Base-by-base conservation (phyloP, 2,113 vertebrate species). In the Vidua chalybeata region DNA sequence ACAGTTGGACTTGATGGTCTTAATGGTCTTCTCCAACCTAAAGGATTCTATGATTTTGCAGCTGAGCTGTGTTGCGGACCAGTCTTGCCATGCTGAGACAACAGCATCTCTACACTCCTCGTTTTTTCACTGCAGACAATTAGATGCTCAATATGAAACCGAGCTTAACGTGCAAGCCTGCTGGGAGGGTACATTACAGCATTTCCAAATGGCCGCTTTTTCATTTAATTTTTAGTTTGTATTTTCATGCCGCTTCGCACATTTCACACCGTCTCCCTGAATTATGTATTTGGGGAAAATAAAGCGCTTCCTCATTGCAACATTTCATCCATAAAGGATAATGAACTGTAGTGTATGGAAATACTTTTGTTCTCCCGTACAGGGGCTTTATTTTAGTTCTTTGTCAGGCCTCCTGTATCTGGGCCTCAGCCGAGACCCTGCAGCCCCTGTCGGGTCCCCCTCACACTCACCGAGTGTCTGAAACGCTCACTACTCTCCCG, bases 381-480 rank as follows among this genome's bases (percentile, higher is more conserved):
- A 37, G 58, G 54, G 13, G 5, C 16, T 72, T 62, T 9, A 14
- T 26, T 46, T 71, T 4, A 59, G 39, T 13, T 11, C 39, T 59
- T 20, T 31, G 37, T 22, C 23, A 12, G 0, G 11, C 4, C 22
- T 54, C 22, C 37, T 5, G 2, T 1, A 23, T 1, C 21, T 2
- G 28, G 27, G 52, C 39, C 51, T 15, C 22, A 31, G 54, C 39
- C 26, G 45, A 55, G 15, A 15, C 4, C 6, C 49, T 1, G 14
- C 1, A 21, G 18, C 3, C 13, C 7, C 69, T 2, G 5, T 1
- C 23, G 6, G 2, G 2, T 8, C 6, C 11, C 26, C 21, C 18
- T 35, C 41, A 35, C 12, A 5, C 41, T 0, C 15, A 16, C 3
- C 2, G 6, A 16, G 27, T 0, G 7, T 0, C 28, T 1, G 13